Conservation (phyloP, 2,797 vertebrate genomes). For the Coreius guichenoti region DNA sequence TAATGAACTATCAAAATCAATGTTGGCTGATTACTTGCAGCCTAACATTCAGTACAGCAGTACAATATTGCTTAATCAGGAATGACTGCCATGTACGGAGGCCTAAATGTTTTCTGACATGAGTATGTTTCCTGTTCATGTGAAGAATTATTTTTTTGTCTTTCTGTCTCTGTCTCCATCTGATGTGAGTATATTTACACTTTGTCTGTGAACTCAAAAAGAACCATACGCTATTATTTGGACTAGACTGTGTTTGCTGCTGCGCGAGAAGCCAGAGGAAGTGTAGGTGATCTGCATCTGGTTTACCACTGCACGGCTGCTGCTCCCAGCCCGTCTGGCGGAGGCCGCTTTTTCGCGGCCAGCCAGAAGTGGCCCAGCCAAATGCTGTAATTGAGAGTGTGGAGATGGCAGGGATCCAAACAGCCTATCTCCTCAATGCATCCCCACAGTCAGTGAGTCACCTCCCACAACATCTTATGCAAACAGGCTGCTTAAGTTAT, state of each 20-base stretch:
- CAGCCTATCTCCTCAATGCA: neutral
- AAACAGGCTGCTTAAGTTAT: slow-evolving; percentile 25
- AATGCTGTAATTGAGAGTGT: slow-evolving; percentile 42
- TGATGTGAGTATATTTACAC: slow-evolving; percentile 49
- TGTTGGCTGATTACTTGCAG: neutral
- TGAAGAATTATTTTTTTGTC: neutral
- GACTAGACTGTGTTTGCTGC: slow-evolving; percentile 83
- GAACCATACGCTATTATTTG: slow-evolving; percentile 84
- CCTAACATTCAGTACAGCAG: neutral
- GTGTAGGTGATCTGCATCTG: slow-evolving; percentile 82
- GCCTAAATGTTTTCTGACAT: neutral
- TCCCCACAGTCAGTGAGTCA: slow-evolving; percentile 7
- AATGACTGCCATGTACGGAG: neutral
- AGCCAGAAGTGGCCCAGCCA: slow-evolving; percentile 42
- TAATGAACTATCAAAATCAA: neutral
- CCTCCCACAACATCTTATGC: slow-evolving; percentile 32
- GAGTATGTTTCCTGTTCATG: neutral
- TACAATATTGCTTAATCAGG: neutral
- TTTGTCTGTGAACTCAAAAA: slow-evolving; percentile 43
- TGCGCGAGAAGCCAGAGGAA: slow-evolving; percentile 77
- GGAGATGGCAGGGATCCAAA: slow-evolving; percentile 43
- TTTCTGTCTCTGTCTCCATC: neutral
- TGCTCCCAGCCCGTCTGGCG: slow-evolving; percentile 60
- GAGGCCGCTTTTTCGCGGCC: slow-evolving; percentile 58
- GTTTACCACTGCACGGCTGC: slow-evolving; percentile 75